Conservation (phyloP, 2,113 vertebrate genomes). For the Mola mola region DNA sequence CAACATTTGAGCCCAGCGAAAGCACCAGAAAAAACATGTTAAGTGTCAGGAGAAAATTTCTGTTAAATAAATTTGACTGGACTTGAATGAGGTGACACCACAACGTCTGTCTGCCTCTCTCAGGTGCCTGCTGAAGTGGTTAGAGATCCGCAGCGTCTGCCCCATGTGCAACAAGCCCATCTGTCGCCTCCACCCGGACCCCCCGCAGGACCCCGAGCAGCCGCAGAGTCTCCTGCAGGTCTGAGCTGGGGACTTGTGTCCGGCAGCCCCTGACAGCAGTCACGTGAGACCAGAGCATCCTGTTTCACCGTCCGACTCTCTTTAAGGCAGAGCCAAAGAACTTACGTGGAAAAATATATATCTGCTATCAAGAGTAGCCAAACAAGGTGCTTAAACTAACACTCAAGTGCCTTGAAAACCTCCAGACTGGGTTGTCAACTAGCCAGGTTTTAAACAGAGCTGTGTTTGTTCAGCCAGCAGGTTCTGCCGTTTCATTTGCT, state of each 20-base stretch:
- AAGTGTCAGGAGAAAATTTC: too few relatives aligned
- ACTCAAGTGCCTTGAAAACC: too few relatives aligned
- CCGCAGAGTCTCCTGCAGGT: slow-evolving; percentile 71
- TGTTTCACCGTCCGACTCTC: slow-evolving; percentile 12
- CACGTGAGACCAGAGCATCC: slow-evolving; percentile 10
- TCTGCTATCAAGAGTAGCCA: too few relatives aligned
- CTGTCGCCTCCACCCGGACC: slow-evolving; percentile 71
- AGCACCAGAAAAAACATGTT: too few relatives aligned
- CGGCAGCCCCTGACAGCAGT: not conserved
- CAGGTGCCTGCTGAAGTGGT: slow-evolving; percentile 85
- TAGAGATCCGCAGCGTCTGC: slow-evolving; percentile 84
- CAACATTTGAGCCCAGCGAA: too few relatives aligned
- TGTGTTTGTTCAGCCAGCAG: not conserved
- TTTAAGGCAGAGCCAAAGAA: slow-evolving; percentile 1
- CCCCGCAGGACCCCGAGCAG: slow-evolving; percentile 53
- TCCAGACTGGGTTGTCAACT: too few relatives aligned
- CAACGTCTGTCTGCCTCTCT: slow-evolving; percentile 15
- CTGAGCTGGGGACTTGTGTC: slow-evolving; percentile 50
- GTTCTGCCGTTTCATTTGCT: not conserved
- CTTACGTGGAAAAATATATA: too few relatives aligned
- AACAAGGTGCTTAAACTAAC: too few relatives aligned
- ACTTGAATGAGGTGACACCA: too few relatives aligned
- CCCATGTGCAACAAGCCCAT: slow-evolving; percentile 86
- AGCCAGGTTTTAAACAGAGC: not conserved
- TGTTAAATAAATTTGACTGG: too few relatives aligned